These are phyloP conservation scores for Ciconia boyciana DNA, from an alignment of 2,113 vertebrate genomes.

Conservation along the genomic window DNA sequence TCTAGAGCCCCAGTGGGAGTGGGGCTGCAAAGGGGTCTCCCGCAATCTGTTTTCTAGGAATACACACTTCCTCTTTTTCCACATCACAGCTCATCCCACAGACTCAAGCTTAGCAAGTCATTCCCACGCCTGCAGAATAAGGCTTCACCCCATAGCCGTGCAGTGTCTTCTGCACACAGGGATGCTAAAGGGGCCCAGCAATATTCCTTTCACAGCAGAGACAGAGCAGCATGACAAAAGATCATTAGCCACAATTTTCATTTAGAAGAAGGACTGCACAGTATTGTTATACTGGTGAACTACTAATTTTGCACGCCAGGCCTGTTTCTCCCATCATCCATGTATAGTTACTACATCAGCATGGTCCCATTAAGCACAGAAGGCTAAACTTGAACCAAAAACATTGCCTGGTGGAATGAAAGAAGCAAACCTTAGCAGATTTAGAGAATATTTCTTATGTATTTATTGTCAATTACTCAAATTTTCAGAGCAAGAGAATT, in stretches of 20 bases:
- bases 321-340: neutral
- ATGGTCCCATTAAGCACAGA: neutral
- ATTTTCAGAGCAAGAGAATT: neutral
- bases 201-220: neutral
- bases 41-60: neutral
- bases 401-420: neutral
- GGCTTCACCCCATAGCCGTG: rapidly evolving
- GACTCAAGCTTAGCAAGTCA: neutral
- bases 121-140: neutral
- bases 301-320: neutral
- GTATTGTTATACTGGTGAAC: neutral
- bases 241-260: neutral
- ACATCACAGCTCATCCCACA: neutral
- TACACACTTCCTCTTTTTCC: neutral
- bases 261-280: neutral
- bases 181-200: neutral
- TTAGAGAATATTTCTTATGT: neutral
- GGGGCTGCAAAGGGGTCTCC: neutral
- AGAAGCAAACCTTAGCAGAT: neutral
- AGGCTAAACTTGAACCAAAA: neutral
- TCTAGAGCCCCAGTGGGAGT: neutral
- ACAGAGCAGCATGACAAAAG: neutral
- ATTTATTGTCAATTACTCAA: neutral
- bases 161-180: no score
- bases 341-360: neutral